A percentile compares a stretch with the other conserved stretches of the same genome.
Evolutionary conservation across 2,113 vertebrate genomes (phyloP).

Genomic region (Spilogale gracilis): DNA sequence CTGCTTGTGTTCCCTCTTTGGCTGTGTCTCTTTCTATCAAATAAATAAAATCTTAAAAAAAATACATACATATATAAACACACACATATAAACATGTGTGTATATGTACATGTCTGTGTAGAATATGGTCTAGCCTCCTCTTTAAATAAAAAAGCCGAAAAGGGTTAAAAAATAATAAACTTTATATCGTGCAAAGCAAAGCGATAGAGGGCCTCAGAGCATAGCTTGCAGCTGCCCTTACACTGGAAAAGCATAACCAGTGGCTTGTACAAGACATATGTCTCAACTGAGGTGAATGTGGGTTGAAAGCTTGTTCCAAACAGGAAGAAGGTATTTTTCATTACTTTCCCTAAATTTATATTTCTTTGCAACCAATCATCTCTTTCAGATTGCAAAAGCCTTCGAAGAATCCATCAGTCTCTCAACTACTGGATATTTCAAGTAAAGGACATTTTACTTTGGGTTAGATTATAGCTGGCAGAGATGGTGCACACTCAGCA

Average conservation of each 20-base stretch:
- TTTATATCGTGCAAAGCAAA: neutral
- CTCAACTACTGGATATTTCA: slow-evolving; percentile 93
- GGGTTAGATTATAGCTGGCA: neutral
- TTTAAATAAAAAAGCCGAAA: neutral
- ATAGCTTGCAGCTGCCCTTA: neutral
- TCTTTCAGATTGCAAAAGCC: slow-evolving; percentile 88
- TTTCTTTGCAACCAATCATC: slow-evolving; percentile 53
- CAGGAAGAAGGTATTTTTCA: slow-evolving; percentile 8
- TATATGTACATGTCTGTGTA: neutral
- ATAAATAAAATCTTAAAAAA: no score
- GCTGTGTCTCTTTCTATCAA: no score
- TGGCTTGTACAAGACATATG: fast-evolving
- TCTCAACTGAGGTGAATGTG: neutral
- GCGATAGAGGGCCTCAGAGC: neutral
- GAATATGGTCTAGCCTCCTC: neutral
- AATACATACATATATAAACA: neutral
- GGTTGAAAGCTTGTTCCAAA: neutral
- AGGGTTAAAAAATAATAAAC: neutral
- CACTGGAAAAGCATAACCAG: neutral
- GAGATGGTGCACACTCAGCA: neutral
- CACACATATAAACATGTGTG: no score
- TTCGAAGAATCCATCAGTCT: slow-evolving; percentile 91
- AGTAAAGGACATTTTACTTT: slow-evolving; percentile 82
- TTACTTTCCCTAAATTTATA: neutral
- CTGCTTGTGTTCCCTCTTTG: no score